phyloP scores from a whole-genome alignment of 2,113 vertebrate species.

The Albula goreensis region DNA sequence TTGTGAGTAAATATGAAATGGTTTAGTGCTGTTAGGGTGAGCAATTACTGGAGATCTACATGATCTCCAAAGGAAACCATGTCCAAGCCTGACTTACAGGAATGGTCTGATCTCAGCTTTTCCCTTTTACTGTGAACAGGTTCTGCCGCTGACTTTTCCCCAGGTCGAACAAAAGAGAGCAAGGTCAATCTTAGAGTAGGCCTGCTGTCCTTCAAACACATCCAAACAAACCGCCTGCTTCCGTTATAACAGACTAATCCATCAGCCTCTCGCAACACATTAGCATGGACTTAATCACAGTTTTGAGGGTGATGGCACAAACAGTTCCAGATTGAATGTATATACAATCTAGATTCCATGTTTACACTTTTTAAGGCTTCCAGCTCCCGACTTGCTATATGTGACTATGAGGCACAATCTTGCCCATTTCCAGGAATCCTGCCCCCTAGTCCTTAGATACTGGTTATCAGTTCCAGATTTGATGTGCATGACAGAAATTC shows the following conservation, averaged over 20 bases:
- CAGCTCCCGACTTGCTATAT: background rate
- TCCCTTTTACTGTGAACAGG: background rate
- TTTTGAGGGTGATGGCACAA: background rate
- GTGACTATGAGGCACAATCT: background rate
- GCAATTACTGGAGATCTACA: no score
- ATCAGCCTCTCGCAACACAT: background rate
- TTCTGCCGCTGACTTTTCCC: background rate
- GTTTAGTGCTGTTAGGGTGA: no score
- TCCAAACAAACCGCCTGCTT: background rate
- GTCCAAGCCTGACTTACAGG: no score
- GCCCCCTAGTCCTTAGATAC: background rate
- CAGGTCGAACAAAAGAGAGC: background rate
- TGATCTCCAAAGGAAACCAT: no score
- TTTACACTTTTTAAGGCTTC: background rate
- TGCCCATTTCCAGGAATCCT: background rate
- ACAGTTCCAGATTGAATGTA: background rate
- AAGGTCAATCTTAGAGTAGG: background rate
- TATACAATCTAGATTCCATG: background rate
- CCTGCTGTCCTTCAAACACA: background rate
- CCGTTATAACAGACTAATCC: background rate
- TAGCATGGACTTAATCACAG: background rate
- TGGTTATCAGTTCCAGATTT: conserved; percentile 39
- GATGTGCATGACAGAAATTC: conserved; percentile 51
- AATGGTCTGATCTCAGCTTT: background rate
- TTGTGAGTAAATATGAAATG: no score